phyloP scores from a whole-genome alignment of 1,140 invertebrate species.

The Bradynema listronoti region DNA sequence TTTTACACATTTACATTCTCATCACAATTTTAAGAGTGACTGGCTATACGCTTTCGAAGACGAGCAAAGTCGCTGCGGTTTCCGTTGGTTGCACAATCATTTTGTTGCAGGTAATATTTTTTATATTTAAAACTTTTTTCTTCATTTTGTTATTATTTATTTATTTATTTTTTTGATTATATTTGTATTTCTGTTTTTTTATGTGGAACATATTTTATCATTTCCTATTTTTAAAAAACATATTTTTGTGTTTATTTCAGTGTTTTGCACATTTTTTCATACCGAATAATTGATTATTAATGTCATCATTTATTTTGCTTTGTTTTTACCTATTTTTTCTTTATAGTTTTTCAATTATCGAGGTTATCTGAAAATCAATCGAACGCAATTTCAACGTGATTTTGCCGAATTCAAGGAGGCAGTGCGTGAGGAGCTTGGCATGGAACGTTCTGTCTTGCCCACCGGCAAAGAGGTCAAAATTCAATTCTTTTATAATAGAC shows the following conservation, averaged over 20 bases:
- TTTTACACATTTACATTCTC: no score
- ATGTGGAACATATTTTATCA: no score
- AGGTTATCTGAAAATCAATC: constrained; percentile 34
- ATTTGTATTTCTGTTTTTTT: constrained; percentile 1
- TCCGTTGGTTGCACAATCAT: constrained; percentile 21
- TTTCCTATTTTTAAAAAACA: no score
- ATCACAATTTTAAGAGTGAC: constrained; percentile 34
- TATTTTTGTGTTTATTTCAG: no score
- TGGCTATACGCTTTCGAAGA: constrained; percentile 29
- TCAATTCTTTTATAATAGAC: constrained; percentile 11
- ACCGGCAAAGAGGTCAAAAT: constrained; percentile 25
- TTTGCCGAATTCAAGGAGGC: constrained; percentile 21
- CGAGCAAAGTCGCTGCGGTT: constrained; percentile 19
- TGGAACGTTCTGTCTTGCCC: constrained; percentile 14
- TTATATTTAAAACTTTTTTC: neutral
- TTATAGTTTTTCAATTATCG: constrained; percentile 42
- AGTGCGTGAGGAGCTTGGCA: constrained; percentile 20
- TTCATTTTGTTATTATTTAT: neutral
- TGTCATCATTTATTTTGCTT: no score
- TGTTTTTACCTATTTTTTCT: no score
- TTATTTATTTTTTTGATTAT: constrained; percentile 4
- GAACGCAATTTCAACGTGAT: constrained; percentile 29
- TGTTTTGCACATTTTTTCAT: no score
- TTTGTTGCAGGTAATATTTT: constrained; percentile 26
- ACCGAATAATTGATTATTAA: no score